Conservation (phyloP, 2,113 vertebrate genomes). For the Micromys minutus region DNA sequence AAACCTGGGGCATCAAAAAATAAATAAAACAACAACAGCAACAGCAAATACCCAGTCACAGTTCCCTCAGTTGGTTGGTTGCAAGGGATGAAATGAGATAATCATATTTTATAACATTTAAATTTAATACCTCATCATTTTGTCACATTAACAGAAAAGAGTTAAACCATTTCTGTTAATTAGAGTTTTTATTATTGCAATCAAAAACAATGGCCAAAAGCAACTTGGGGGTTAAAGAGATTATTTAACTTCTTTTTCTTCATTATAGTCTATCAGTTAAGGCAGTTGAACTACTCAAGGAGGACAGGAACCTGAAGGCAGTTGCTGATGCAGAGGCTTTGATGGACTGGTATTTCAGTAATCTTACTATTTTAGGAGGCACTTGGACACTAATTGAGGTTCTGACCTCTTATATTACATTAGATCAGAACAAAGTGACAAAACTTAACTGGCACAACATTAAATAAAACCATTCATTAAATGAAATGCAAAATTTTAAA, state of each 20-base stretch:
- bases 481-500: no score
- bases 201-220: neutral
- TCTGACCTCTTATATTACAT: neutral
- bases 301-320: neutral
- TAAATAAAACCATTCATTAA: no score
- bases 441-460: neutral
- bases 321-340: neutral
- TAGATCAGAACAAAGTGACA: neutral
- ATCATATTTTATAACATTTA: neutral
- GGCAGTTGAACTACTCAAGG: neutral
- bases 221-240: neutral
- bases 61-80: fast-evolving
- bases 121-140: neutral
- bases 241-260: neutral
- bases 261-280: neutral
- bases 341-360: neutral
- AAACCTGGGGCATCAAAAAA: no score
- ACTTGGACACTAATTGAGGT: neutral
- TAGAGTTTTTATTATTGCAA: neutral
- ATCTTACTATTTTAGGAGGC: neutral
- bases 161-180: neutral
- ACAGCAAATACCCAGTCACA: no score
- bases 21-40: no score
- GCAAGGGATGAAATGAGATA: neutral
- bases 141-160: neutral